Conservation (phyloP, 2,888 invertebrate species). For the Meganola albula region DNA sequence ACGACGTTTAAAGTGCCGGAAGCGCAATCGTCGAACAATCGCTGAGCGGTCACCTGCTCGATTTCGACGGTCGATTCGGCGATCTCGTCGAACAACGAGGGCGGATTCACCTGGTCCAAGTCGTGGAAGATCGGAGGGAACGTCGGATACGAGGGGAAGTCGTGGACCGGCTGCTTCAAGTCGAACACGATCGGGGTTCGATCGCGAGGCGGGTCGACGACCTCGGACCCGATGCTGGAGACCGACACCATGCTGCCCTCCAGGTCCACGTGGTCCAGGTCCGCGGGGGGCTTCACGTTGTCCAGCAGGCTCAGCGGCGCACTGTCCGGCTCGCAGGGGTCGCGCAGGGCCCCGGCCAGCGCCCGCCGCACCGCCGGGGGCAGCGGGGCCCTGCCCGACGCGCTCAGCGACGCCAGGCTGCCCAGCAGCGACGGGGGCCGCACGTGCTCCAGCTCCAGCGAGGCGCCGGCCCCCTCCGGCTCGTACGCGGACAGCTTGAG, state of each 20-base stretch:
- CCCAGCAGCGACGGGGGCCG: conserved; percentile 88
- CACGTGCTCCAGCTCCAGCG: conserved; percentile 84
- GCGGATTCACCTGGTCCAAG: conserved; percentile 83
- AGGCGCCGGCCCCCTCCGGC: conserved; percentile 79
- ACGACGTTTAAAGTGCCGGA: conserved; percentile 77
- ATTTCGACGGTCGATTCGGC: conserved; percentile 78
- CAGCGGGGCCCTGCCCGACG: conserved; percentile 81
- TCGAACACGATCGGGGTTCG: conserved; percentile 74
- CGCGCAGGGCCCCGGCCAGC: conserved; percentile 74
- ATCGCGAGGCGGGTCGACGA: conserved; percentile 79
- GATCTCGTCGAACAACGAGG: conserved; percentile 84
- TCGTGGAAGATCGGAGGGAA: conserved; percentile 74
- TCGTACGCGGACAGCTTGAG: conserved; percentile 46
- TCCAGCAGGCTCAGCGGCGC: conserved; percentile 82
- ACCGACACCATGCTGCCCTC: conserved; percentile 91
- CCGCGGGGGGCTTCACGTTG: conserved; percentile 89
- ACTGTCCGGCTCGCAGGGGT: conserved; percentile 81
- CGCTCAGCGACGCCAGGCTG: conserved; percentile 77
- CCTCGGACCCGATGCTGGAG: conserved; percentile 88
- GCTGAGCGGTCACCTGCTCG: conserved; percentile 70
- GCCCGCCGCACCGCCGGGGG: conserved; percentile 85
- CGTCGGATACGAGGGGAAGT: conserved; percentile 62
- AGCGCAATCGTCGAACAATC: conserved; percentile 79
- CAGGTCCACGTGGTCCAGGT: conserved; percentile 88
- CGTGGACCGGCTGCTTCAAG: conserved; percentile 74